Conservation (phyloP, 2,888 invertebrate species). For the Phytoseiulus persimilis region DNA sequence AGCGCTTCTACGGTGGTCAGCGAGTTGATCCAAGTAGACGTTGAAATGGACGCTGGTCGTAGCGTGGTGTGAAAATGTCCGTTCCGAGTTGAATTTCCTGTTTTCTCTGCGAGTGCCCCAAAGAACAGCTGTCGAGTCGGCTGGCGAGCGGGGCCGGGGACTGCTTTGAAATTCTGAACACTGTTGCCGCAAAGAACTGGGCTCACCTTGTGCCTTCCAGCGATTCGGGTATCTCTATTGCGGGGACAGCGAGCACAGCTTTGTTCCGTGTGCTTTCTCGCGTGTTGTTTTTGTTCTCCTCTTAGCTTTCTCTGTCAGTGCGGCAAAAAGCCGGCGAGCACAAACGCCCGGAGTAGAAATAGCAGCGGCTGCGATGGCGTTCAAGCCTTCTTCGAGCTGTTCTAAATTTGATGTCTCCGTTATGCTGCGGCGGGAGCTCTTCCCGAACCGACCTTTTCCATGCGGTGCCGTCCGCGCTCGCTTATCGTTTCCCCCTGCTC, state of each 20-base stretch:
- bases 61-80: background rate
- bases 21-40: background rate
- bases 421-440: background rate
- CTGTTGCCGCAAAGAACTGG: background rate
- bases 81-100: background rate
- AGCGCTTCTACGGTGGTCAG: no score
- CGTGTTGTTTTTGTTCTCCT: background rate
- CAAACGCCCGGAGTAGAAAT: background rate
- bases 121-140: background rate
- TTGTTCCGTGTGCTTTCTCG: background rate
- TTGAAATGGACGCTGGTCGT: background rate
- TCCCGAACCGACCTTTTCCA: background rate
- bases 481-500: background rate
- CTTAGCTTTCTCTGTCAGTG: background rate
- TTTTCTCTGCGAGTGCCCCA: background rate
- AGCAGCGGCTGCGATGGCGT: background rate
- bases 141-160: background rate
- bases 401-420: background rate
- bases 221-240: background rate
- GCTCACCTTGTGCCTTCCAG: background rate
- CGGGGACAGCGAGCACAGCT: background rate
- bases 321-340: background rate
- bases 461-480: background rate
- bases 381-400: background rate
- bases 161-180: background rate